phyloP scores from a whole-genome alignment of 2,113 vertebrate genomes.

The Sebastes fasciatus region DNA sequence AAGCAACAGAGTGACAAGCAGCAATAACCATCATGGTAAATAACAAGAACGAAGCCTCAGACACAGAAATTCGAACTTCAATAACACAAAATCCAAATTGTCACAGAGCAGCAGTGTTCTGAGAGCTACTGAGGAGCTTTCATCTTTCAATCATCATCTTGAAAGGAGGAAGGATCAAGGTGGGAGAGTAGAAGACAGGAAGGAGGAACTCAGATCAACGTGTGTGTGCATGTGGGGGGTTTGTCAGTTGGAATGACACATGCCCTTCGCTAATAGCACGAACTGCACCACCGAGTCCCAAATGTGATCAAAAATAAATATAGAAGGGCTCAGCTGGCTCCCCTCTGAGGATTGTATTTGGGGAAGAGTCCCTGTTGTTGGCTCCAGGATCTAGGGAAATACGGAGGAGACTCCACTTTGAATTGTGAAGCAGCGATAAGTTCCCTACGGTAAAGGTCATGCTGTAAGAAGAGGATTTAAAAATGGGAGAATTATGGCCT shows the following conservation, averaged over 20 bases:
- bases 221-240: background rate
- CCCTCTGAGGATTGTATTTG: slow-evolving; percentile 26
- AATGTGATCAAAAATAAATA: slow-evolving; percentile 34
- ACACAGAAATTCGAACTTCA: background rate
- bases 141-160: background rate
- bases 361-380: slow-evolving; percentile 15
- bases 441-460: slow-evolving; percentile 17
- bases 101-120: background rate
- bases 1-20: background rate
- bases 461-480: background rate
- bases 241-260: slow-evolving; percentile 17
- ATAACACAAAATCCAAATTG: background rate
- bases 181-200: background rate
- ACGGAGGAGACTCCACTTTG: background rate
- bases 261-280: slow-evolving; percentile 15
- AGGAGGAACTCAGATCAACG: background rate
- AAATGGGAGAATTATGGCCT: slow-evolving; percentile 7
- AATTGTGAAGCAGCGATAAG: slow-evolving; percentile 31
- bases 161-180: background rate
- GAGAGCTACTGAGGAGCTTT: background rate
- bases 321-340: slow-evolving; percentile 4
- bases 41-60: background rate
- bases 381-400: background rate
- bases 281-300: slow-evolving; percentile 15
- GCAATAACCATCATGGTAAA: background rate